Percentiles rank a stretch among this genome's conserved stretches.
Conservation (phyloP, 2,797 vertebrate species). For the Urosaurus nigricauda region DNA sequence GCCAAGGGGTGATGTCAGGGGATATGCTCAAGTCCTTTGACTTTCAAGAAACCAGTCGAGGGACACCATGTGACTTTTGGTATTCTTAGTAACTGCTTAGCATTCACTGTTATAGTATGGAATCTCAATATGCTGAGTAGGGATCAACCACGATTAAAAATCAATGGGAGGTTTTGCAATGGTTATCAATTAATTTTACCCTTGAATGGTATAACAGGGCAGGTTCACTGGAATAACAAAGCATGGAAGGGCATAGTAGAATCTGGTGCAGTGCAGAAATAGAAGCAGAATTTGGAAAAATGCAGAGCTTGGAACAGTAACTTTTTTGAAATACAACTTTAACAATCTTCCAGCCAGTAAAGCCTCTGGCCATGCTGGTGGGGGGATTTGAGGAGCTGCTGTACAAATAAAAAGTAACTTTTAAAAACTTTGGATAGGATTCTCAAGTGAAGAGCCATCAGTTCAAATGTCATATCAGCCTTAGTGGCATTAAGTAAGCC, state of each 20-base stretch:
- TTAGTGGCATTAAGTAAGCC: neutral
- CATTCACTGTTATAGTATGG: conserved; percentile 29
- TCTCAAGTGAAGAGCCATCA: neutral
- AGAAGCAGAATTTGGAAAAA: neutral
- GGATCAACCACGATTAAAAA: neutral
- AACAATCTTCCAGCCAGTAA: neutral
- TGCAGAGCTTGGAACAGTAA: neutral
- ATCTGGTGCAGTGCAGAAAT: neutral
- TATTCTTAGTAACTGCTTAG: conserved; percentile 49
- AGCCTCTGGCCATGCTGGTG: neutral
- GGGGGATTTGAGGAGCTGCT: neutral
- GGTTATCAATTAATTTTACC: neutral
- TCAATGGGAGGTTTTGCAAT: conserved; percentile 6
- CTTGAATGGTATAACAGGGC: neutral
- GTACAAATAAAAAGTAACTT: neutral
- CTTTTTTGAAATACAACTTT: neutral
- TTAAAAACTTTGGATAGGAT: neutral
- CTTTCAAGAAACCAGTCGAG: conserved; percentile 21
- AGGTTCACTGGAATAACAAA: neutral
- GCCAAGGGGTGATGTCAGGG: conserved; percentile 54
- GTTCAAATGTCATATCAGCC: neutral
- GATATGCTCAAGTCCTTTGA: neutral
- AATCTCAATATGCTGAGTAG: conserved; percentile 10
- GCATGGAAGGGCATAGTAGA: neutral
- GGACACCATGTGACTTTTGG: conserved; percentile 38